Percentiles rank a stretch among this genome's conserved stretches.
phyloP scores from a whole-genome alignment of 64 coral and sea anemone genomes.

The Montipora cactus region DNA sequence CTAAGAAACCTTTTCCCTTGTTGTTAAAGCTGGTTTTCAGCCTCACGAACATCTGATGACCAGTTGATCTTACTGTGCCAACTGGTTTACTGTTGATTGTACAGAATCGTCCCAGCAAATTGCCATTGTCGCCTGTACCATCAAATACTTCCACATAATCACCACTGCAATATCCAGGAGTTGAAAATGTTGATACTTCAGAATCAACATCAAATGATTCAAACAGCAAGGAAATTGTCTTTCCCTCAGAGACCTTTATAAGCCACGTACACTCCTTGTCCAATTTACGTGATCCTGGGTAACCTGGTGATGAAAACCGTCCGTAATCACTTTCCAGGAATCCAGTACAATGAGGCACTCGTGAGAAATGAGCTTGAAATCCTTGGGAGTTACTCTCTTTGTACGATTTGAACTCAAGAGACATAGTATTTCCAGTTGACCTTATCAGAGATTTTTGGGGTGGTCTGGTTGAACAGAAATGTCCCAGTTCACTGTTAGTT shows the following conservation, averaged over 20 bases:
- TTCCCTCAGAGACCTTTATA: conserved; percentile 73
- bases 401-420: conserved; percentile 74
- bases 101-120: conserved; percentile 67
- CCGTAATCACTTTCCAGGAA: conserved; percentile 60
- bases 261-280: conserved; percentile 76
- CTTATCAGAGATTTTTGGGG: conserved; percentile 13
- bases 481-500: conserved; percentile 58
- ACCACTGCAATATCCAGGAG: conserved; percentile 34
- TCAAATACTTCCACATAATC: conserved; percentile 90
- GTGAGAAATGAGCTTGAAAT: conserved; percentile 64
- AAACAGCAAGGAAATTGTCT: conserved; percentile 72
- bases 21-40: conserved; percentile 40
- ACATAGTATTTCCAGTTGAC: conserved; percentile 77
- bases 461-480: conserved; percentile 72
- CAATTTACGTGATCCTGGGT: conserved; percentile 16
- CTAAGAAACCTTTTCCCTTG: conserved; percentile 75
- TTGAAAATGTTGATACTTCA: not conserved
- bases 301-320: conserved; percentile 85
- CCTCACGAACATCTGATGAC: conserved; percentile 72
- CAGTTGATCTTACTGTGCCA: conserved; percentile 57
- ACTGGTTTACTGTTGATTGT: conserved; percentile 43
- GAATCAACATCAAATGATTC: conserved; percentile 62
- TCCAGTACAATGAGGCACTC: conserved; percentile 78
- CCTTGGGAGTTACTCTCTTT: conserved; percentile 43
- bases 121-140: conserved; percentile 46